Base-by-base conservation (phyloP, 2,113 vertebrate genomes). In the Anarhynchus alexandrinus region DNA sequence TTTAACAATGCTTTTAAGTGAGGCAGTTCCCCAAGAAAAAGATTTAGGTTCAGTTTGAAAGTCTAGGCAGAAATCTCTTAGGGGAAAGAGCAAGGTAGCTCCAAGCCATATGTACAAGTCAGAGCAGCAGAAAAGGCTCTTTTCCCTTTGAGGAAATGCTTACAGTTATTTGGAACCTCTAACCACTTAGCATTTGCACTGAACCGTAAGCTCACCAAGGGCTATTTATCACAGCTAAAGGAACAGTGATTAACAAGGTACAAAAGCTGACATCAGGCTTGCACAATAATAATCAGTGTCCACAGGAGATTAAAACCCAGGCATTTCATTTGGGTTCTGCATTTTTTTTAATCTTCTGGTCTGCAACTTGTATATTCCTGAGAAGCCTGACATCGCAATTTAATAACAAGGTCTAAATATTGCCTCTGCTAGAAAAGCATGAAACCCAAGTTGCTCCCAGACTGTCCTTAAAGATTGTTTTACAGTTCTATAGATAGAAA, bases 401-500 rank as follows among this genome's bases (percentile, higher is more conserved):
- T 73, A 94, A 66, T 76, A 90, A 89, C 27, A 22, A 94, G 42
- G 15, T 40, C 92, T 93, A 96, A 88, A 86, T 55, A 88, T 15
- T 59, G 64, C 51, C 76, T 83, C 64, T 88, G n/a, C 49, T 79
- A 69, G 57, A 82, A 84, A 81, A 82, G 72, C 57, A 79, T 32
- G 73, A 84, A 94, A 88, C 20, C 20, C 65, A 82, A 92, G 61
- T 15, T 84, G 34, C 69, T 91, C 65, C 69, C 72, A 64, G 52
- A 45, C 61, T 74, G 40, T 72, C 65, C 49, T 95, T 84, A 57
- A 71, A 86, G 77, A 86, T 20, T 61, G 32, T 57, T 88, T 90
- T 89, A 88, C 70, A 84, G 61, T 87, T 79, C 86, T 94, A 82
- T 92, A 92, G 77, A 96, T 92, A 89, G 91, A 96, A 95, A 94